Conservation (phyloP, 2,888 invertebrate genomes). For the Synanthedon andrenaeformis region DNA sequence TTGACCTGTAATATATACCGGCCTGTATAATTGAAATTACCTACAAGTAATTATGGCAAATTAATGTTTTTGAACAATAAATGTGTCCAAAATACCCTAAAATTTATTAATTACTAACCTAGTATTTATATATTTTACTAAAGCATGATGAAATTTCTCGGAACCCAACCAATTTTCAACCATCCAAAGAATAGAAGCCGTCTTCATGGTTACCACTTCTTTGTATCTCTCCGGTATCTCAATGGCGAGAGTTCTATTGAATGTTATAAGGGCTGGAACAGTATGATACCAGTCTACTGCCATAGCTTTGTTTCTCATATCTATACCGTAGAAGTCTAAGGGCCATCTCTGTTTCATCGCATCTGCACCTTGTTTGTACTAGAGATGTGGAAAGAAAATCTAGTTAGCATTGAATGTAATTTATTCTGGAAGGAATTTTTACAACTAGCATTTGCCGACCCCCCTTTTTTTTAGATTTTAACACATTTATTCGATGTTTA, state of each 20-base stretch:
- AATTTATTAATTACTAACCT: conserved; percentile 16
- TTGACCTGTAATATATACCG: too few species aligned
- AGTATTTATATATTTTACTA: conserved; percentile 48
- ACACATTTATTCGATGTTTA: too few species aligned
- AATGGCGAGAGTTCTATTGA: conserved; percentile 40
- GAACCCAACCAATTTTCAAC: conserved; percentile 55
- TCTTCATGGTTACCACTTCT: conserved; percentile 49
- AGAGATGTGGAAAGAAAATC: conserved; percentile 5
- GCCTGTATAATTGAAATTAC: too few species aligned
- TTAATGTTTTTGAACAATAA: too few species aligned
- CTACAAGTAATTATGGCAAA: too few species aligned
- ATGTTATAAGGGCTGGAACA: conserved; percentile 38
- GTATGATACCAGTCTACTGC: conserved; percentile 39
- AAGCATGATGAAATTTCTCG: conserved; percentile 36
- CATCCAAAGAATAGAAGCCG: conserved; percentile 59
- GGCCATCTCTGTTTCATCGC: conserved; percentile 14
- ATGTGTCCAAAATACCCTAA: too few species aligned
- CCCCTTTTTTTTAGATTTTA: too few species aligned
- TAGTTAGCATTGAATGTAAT: conserved; percentile 1
- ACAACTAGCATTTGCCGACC: too few species aligned
- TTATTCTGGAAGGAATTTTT: background rate
- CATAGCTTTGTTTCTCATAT: conserved; percentile 52
- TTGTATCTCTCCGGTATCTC: conserved; percentile 43
- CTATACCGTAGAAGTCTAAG: conserved; percentile 34
- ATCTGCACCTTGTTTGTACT: conserved; percentile 36